phyloP scores from a whole-genome alignment of 35 echinoderm and acorn worm species.

The Ophioderma brevispina region DNA sequence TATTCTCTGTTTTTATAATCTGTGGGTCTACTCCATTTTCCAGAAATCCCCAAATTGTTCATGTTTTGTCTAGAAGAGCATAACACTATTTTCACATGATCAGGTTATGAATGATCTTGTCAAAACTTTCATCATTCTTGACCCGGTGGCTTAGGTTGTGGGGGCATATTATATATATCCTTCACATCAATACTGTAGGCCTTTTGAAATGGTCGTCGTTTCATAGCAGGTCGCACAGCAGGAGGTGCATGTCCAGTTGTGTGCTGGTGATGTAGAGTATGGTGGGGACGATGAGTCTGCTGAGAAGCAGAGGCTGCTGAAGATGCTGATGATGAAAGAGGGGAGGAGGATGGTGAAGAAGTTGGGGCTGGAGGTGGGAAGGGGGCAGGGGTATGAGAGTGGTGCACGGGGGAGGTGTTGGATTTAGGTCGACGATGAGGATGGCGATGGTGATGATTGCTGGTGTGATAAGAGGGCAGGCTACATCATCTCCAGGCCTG shows the following conservation, averaged over 20 bases:
- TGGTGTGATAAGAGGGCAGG: neutral
- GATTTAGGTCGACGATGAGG: neutral
- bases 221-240: neutral
- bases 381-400: neutral
- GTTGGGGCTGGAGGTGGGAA: neutral
- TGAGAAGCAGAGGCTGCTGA: neutral
- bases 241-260: neutral
- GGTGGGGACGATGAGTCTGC: neutral
- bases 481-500: neutral
- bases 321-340: neutral
- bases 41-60: too few relatives aligned
- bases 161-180: neutral
- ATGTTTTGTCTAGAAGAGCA: too few relatives aligned
- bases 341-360: neutral
- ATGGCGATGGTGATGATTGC: neutral
- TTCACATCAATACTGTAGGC: neutral
- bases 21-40: too few relatives aligned
- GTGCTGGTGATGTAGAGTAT: neutral
- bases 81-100: too few relatives aligned
- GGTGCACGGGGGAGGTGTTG: neutral
- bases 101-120: too few relatives aligned
- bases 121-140: neutral
- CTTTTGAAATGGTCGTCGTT: neutral
- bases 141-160: neutral
- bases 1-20: too few relatives aligned